Evolutionary conservation across 2,113 vertebrate species (phyloP).

Genomic region (Eupsittula cactorum): DNA sequence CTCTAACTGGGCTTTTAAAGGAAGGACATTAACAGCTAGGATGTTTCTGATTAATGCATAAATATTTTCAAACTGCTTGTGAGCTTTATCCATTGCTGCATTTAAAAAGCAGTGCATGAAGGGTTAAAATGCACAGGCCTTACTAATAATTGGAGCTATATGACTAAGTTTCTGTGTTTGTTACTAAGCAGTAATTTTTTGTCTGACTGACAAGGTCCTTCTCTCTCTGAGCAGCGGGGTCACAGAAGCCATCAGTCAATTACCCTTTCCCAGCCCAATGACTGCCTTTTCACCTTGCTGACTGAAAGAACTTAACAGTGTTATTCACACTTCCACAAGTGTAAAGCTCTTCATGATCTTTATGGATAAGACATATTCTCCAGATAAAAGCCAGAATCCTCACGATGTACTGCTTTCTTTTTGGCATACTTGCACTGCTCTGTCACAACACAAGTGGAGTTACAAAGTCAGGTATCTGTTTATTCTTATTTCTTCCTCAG

Average conservation of each 20-base stretch:
- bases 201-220: slow-evolving; percentile 54
- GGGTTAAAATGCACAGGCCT: slow-evolving; percentile 28
- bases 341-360: slow-evolving; percentile 36
- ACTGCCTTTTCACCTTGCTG: slow-evolving; percentile 45
- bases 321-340: slow-evolving; percentile 46
- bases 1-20: background rate
- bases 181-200: slow-evolving; percentile 18
- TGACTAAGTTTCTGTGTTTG: background rate
- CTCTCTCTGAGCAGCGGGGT: slow-evolving; percentile 21
- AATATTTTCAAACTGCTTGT: background rate
- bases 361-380: slow-evolving; percentile 30
- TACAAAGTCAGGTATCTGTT: background rate
- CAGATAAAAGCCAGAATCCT: background rate
- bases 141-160: background rate
- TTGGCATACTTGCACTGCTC: background rate
- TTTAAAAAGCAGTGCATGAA: background rate
- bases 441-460: background rate
- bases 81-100: background rate
- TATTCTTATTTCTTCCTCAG: background rate
- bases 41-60: background rate
- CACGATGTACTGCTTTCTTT: background rate
- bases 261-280: slow-evolving; percentile 50
- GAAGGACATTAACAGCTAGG: background rate
- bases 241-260: slow-evolving; percentile 58
- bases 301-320: slow-evolving; percentile 39